Conservation (phyloP, 2,113 vertebrate genomes). For the Rutilus rutilus region DNA sequence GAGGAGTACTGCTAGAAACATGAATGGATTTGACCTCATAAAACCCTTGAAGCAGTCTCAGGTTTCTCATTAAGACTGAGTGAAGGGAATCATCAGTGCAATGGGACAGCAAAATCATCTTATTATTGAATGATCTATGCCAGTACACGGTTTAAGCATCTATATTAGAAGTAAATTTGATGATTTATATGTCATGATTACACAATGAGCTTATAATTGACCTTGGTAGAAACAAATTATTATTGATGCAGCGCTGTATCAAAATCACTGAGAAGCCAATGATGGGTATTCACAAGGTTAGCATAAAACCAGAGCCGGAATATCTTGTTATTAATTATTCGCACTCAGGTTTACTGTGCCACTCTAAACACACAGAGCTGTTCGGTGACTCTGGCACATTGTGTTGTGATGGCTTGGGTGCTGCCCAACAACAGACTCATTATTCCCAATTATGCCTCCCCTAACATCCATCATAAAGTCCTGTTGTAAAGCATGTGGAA, state of each 20-base stretch:
- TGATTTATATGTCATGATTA: constrained; percentile 58
- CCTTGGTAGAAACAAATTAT: constrained; percentile 58
- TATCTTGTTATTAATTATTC: constrained; percentile 4
- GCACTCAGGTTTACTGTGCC: constrained; percentile 18
- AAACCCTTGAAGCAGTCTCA: constrained; percentile 71
- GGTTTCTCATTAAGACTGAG: constrained; percentile 77
- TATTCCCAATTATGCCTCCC: constrained; percentile 75
- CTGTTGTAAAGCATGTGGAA: constrained; percentile 65
- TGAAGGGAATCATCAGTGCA: constrained; percentile 65
- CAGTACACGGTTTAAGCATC: constrained; percentile 52
- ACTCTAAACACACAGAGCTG: constrained; percentile 24
- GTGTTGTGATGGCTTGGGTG: constrained; percentile 60
- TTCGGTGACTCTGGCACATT: constrained; percentile 38
- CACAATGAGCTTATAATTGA: constrained; percentile 55
- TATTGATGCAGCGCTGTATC: constrained; percentile 1
- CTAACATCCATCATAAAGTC: constrained; percentile 74
- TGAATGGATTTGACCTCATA: constrained; percentile 77
- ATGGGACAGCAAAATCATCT: constrained; percentile 51
- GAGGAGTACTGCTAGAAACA: constrained; percentile 68
- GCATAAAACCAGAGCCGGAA: constrained; percentile 1
- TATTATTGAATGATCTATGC: constrained; percentile 67
- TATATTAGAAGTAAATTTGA: constrained; percentile 33
- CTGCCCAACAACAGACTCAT: constrained; percentile 69
- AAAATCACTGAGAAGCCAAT: constrained; percentile 24
- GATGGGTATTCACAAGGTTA: constrained; percentile 22